Conservation (phyloP, 2,888 invertebrate genomes). For the Acrocyrtus sp. region DNA sequence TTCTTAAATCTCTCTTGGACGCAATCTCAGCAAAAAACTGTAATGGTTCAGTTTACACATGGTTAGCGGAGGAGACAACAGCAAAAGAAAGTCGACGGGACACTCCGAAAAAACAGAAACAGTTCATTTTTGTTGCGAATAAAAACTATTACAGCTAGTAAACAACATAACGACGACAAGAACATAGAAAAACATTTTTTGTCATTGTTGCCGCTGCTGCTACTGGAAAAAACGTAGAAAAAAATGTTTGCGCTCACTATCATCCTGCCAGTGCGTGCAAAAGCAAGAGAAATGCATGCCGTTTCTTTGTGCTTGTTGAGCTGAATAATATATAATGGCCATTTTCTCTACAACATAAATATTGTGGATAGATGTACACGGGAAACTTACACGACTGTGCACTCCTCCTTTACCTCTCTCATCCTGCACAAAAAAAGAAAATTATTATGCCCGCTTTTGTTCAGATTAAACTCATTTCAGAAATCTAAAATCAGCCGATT, state of each 20-base stretch:
- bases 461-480: no score
- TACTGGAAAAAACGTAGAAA: no score
- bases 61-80: slow-evolving; percentile 28
- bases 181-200: no score
- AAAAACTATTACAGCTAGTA: no score
- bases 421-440: not conserved
- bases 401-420: not conserved
- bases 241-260: no score
- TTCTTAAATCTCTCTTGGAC: slow-evolving; percentile 61
- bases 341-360: slow-evolving; percentile 9
- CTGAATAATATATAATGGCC: slow-evolving; percentile 12
- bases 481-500: no score
- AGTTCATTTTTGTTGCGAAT: no score
- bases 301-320: not conserved
- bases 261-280: not conserved
- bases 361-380: slow-evolving; percentile 6
- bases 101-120: no score
- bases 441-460: not conserved
- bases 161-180: no score
- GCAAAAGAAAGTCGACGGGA: slow-evolving; percentile 1
- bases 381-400: no score
- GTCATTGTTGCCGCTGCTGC: no score
- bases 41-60: no score
- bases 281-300: not conserved
- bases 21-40: slow-evolving; percentile 53